Percentiles rank a stretch among this genome's conserved stretches.
phyloP scores from a whole-genome alignment of 2,888 invertebrate genomes.

The Entomobrya multifasciata region DNA sequence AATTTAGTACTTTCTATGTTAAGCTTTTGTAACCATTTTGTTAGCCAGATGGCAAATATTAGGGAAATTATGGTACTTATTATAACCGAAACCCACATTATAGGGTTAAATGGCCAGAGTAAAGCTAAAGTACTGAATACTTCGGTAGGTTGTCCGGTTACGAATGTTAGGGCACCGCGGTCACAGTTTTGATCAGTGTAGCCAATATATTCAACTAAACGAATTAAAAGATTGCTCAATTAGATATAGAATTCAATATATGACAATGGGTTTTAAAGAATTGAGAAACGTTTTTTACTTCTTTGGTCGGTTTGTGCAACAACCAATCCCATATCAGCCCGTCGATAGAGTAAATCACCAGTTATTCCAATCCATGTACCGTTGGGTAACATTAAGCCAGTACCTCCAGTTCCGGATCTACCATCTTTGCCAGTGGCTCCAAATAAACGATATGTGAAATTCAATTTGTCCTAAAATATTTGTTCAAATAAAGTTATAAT shows the following conservation, averaged over 20 bases:
- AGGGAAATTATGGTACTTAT: not conserved
- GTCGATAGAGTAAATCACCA: slow-evolving; percentile 61
- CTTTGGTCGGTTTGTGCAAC: slow-evolving; percentile 64
- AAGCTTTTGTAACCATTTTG: too few relatives aligned
- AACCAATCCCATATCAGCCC: slow-evolving; percentile 64
- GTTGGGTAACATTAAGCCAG: slow-evolving; percentile 65
- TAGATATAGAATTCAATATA: too few relatives aligned
- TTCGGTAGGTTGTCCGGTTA: slow-evolving; percentile 62
- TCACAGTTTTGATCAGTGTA: slow-evolving; percentile 59
- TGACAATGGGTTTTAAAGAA: too few relatives aligned
- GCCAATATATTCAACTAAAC: slow-evolving; percentile 27
- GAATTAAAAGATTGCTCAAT: too few relatives aligned
- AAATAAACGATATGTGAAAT: too few relatives aligned
- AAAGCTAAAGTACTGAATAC: slow-evolving; percentile 57
- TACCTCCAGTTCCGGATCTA: too few relatives aligned
- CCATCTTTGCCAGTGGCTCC: too few relatives aligned
- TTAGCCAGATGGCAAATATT: not conserved
- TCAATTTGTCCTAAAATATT: too few relatives aligned
- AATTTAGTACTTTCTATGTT: not conserved
- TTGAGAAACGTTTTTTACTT: too few relatives aligned
- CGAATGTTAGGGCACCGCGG: slow-evolving; percentile 69
- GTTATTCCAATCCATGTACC: slow-evolving; percentile 74
- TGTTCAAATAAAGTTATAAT: too few relatives aligned
- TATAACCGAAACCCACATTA: slow-evolving; percentile 59
- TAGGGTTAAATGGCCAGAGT: slow-evolving; percentile 58